Evolutionary conservation across 2,888 invertebrate genomes (phyloP), one percentile per base, ranked within the genome.

Genomic region (Agrotis exclamationis): DNA sequence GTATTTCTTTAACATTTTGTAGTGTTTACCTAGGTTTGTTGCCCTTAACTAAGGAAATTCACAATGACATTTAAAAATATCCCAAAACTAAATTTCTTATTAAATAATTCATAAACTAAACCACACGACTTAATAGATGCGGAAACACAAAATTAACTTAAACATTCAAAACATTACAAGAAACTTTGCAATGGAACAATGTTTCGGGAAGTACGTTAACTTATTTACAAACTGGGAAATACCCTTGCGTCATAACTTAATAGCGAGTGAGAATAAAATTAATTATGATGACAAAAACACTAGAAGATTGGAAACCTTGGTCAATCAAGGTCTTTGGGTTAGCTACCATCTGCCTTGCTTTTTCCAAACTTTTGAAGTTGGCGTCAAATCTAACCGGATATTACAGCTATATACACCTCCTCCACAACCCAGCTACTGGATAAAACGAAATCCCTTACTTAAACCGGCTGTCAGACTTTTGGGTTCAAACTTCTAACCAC

Each of bases 231-330:
- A 64, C 51, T 69, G 68, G 73, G 66, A 62, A 67, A 70, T 69
- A 80, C 76, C 60, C 66, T 54, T 76, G 68, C 77, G 70, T 80
- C 73, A 80, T 69, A 70, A 71, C 57, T 51, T 63, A 74, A 67
- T 62, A 64, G 54, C 45, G 22, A 18, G 7, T 16, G 33, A 20
- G 13, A 66, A 63, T 44, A 57, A 67, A 63, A 56, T 58, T 33
- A 18, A 24, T 51, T 33, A 22, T 28, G 16, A 20, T 28, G 54
- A 70, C 47, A 56, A 54, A 62, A 69, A 54, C 16, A 66, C 22
- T 44, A 54, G 7, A 13, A 22, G 54, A 50, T 39, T 24, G 3
- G 48, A 22, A 50, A 47, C 56, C 11, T 33, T 39, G 13, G 18
- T 22, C 3, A 39, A 39, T 63, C 63, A 65, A 56, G 22, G 47